Conservation (phyloP, 1,140 invertebrate species). For the Trichonephila inaurata region DNA sequence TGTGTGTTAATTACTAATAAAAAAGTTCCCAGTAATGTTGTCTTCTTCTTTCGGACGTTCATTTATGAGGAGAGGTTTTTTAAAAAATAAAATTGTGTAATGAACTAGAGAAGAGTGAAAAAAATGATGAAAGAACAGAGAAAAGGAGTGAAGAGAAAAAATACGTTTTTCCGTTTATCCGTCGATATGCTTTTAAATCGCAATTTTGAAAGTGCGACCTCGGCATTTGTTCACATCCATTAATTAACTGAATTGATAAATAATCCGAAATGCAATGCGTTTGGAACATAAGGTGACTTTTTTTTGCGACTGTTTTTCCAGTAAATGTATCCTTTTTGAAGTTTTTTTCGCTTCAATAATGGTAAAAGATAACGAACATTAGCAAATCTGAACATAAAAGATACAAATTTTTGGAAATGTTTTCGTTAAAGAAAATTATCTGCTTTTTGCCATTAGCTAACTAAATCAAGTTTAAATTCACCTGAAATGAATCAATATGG, state of each 20-base stretch:
- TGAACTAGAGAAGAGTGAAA: slow-evolving; percentile 14
- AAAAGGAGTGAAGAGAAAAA: slow-evolving; percentile 28
- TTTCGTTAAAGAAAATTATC: slow-evolving; percentile 33
- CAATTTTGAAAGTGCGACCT: slow-evolving; percentile 70
- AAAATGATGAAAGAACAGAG: slow-evolving; percentile 6
- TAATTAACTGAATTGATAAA: slow-evolving; percentile 70
- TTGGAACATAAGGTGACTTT: not conserved
- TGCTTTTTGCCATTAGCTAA: slow-evolving; percentile 19
- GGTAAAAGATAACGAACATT: slow-evolving; percentile 51
- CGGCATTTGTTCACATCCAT: slow-evolving; percentile 64
- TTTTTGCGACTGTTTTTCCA: slow-evolving; percentile 48
- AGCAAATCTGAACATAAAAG: slow-evolving; percentile 33
- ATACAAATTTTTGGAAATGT: slow-evolving; percentile 34
- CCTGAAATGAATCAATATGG: not conserved
- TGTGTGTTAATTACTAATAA: slow-evolving; percentile 74
- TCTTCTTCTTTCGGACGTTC: slow-evolving; percentile 20
- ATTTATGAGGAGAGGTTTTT: slow-evolving; percentile 26
- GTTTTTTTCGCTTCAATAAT: slow-evolving; percentile 32
- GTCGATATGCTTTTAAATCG: slow-evolving; percentile 74
- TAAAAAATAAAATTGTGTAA: slow-evolving; percentile 38
- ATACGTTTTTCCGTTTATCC: slow-evolving; percentile 3
- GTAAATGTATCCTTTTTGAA: slow-evolving; percentile 32
- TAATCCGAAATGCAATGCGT: slow-evolving; percentile 23
- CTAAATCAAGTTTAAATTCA: slow-evolving; percentile 31
- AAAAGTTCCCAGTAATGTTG: slow-evolving; percentile 62